A percentile compares a stretch with the other conserved stretches of the same genome.
Evolutionary conservation across 1,140 invertebrate genomes (phyloP).

Genomic region (Drosophila yakuba): DNA sequence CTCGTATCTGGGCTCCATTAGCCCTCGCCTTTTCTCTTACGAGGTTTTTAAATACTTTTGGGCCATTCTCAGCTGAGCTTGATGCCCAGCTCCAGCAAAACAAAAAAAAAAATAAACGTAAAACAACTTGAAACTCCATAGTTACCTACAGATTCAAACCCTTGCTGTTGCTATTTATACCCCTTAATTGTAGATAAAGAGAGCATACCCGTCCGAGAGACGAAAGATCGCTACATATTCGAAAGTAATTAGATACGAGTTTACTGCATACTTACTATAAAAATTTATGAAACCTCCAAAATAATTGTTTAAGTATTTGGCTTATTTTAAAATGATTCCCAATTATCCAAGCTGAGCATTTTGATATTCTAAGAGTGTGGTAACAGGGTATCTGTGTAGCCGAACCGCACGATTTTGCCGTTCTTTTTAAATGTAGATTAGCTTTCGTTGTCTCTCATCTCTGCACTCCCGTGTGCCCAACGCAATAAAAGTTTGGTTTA

Average conservation of each 20-base stretch:
- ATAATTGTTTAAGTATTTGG: background rate
- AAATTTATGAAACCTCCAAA: no score
- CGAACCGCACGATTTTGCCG: no score
- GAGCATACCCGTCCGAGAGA: background rate
- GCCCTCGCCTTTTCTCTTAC: slow-evolving; percentile 60
- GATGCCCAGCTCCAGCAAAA: slow-evolving; percentile 6
- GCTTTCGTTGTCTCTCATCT: slow-evolving; percentile 11
- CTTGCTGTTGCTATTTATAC: slow-evolving; percentile 52
- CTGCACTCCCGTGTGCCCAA: slow-evolving; percentile 11
- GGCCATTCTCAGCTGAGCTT: slow-evolving; percentile 51
- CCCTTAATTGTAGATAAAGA: background rate
- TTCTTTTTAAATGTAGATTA: slow-evolving; percentile 4
- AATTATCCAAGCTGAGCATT: no score
- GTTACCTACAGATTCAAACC: slow-evolving; percentile 29
- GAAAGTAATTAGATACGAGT: no score
- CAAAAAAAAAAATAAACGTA: slow-evolving; percentile 11
- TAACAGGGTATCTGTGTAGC: background rate
- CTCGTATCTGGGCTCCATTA: slow-evolving; percentile 68
- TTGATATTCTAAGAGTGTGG: no score
- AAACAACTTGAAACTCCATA: slow-evolving; percentile 4
- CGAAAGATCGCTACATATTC: no score
- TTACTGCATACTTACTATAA: no score
- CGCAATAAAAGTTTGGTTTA: slow-evolving; percentile 70
- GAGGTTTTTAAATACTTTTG: slow-evolving; percentile 81
- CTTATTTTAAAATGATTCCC: background rate